These are phyloP conservation scores for Meloe dianella DNA, from an alignment of 2,888 invertebrate genomes.

Conservation along the genomic window DNA sequence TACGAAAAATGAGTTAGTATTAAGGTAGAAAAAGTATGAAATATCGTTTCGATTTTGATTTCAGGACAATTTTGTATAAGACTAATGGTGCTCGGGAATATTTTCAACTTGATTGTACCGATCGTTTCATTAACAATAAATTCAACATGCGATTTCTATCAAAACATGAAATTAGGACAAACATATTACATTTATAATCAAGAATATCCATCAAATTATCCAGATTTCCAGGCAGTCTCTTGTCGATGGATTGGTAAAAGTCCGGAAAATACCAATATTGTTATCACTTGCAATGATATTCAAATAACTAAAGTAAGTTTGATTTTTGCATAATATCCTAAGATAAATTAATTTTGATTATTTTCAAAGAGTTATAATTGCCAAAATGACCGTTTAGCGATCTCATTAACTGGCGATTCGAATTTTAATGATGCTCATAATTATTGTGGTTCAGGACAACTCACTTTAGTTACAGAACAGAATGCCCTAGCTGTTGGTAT, in stretches of 20 bases:
- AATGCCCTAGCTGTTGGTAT: conserved; percentile 44
- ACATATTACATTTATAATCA: conserved; percentile 61
- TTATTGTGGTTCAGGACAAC: conserved; percentile 62
- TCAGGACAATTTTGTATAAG: background rate
- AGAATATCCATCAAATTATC: conserved; percentile 61
- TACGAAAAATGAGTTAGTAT: background rate
- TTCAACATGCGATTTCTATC: conserved; percentile 59
- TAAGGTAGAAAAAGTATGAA: background rate
- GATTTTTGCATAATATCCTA: background rate
- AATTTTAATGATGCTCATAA: conserved; percentile 55
- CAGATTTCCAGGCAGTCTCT: conserved; percentile 38
- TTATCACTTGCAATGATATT: conserved; percentile 61
- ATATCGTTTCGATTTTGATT: background rate
- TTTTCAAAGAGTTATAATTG: background rate
- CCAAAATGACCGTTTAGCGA: background rate
- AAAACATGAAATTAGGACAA: conserved; percentile 53
- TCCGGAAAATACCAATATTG: conserved; percentile 58
- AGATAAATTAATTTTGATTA: background rate
- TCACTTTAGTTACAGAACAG: conserved; percentile 35
- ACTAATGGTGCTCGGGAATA: conserved; percentile 42
- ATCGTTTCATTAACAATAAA: conserved; percentile 47
- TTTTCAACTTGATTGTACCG: conserved; percentile 49
- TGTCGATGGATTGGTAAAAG: conserved; percentile 64
- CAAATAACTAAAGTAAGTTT: conserved; percentile 61
- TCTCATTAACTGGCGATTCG: conserved; percentile 52